Evolutionary conservation across 2,797 vertebrate genomes (phyloP).

Genomic region (Arctocebus calabarensis): DNA sequence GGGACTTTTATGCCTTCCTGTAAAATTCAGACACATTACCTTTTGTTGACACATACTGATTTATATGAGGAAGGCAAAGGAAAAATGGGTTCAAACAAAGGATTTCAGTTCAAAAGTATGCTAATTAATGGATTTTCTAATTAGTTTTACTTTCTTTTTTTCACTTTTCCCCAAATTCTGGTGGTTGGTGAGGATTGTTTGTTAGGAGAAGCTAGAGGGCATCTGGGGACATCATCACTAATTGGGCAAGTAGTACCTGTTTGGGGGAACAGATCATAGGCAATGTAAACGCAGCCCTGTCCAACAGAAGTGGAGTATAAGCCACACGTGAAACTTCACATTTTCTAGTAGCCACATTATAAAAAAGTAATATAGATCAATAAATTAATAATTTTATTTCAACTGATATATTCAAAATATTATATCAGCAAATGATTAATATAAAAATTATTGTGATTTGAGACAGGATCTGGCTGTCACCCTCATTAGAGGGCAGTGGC

Average conservation of each 20-base stretch:
- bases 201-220: background rate
- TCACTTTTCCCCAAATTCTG: background rate
- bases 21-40: constrained; percentile 37
- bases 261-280: background rate
- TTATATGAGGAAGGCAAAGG: constrained; percentile 20
- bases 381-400: constrained; percentile 14
- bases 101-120: constrained; percentile 38
- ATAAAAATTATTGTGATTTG: constrained; percentile 18
- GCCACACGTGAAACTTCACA: background rate
- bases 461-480: background rate
- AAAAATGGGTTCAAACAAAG: constrained; percentile 50
- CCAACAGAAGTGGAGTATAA: background rate
- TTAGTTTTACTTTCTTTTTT: background rate
- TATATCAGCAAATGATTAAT: background rate
- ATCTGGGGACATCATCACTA: background rate
- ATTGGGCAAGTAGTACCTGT: background rate
- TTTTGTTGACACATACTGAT: constrained; percentile 61
- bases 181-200: constrained; percentile 15
- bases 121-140: constrained; percentile 49
- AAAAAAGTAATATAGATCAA: background rate
- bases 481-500: background rate
- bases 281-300: background rate
- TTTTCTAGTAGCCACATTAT: constrained; percentile 9
- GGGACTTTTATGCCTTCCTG: constrained; percentile 41
- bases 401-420: background rate